These are phyloP conservation scores for Synanthedon myopaeformis DNA, from an alignment of 2,888 invertebrate species.

Conservation along the genomic window DNA sequence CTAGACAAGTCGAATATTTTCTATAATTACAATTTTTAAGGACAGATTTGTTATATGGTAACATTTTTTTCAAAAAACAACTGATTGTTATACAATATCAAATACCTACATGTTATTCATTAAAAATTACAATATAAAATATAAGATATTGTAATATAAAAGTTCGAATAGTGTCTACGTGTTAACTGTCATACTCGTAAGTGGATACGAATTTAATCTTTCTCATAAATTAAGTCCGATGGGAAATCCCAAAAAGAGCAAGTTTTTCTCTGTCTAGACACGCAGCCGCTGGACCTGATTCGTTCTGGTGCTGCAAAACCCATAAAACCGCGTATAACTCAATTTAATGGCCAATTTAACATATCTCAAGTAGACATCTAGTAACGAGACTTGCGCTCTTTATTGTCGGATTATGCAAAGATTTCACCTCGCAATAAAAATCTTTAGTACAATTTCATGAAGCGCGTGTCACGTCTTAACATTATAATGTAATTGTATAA, in stretches of 20 bases:
- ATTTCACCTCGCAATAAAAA: conserved; percentile 5
- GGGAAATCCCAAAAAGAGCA: not conserved
- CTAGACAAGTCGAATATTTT: no score
- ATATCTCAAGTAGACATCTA: conserved; percentile 46
- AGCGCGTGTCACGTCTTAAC: conserved; percentile 1
- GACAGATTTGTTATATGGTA: no score
- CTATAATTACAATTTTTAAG: no score
- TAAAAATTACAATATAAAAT: no score
- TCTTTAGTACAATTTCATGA: conserved; percentile 7
- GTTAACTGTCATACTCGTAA: no score
- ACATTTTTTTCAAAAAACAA: no score
- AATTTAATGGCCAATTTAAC: conserved; percentile 42
- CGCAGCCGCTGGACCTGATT: not conserved
- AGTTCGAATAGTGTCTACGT: no score
- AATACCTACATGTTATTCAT: no score
- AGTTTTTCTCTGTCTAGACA: not conserved
- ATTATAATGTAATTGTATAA: not conserved
- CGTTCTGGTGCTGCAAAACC: not conserved
- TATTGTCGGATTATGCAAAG: conserved; percentile 33
- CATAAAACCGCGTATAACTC: conserved; percentile 11
- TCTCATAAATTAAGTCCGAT: not conserved
- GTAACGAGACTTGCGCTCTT: conserved; percentile 24
- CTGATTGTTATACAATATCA: no score
- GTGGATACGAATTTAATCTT: no score
- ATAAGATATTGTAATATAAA: no score